Percentiles rank a stretch among this genome's conserved stretches.
Evolutionary conservation across 2,113 vertebrate species (phyloP).

Genomic region (Geothlypis trichas): DNA sequence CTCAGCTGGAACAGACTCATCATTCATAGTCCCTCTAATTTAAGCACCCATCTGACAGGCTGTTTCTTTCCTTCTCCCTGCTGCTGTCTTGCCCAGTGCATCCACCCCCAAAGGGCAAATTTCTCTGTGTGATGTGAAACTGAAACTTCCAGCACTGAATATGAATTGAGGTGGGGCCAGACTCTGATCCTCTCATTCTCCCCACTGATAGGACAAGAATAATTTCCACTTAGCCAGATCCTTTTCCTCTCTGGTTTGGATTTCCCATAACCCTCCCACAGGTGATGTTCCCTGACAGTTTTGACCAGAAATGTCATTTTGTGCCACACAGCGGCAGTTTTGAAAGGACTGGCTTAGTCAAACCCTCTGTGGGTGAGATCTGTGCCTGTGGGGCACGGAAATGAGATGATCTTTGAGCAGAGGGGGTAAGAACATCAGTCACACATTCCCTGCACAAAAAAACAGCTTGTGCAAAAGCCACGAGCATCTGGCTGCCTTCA

Average conservation of each 20-base stretch:
- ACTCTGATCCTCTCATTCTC: rapidly evolving
- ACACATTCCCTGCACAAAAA: neutral
- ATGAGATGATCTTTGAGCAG: neutral
- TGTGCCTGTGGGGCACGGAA: neutral
- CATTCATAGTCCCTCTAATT: slow-evolving; percentile 26
- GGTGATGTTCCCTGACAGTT: neutral
- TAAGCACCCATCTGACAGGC: slow-evolving; percentile 6
- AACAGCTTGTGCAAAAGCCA: neutral
- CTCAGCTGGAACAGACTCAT: neutral
- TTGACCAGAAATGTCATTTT: neutral
- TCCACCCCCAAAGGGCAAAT: neutral
- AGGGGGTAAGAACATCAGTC: neutral
- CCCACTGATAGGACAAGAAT: neutral
- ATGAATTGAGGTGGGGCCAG: neutral
- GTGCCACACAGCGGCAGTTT: neutral
- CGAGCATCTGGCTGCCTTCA: neutral
- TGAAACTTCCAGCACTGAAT: neutral
- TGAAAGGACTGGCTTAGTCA: neutral
- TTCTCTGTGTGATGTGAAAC: neutral
- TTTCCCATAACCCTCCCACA: neutral
- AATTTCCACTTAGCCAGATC: neutral
- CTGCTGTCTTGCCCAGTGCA: neutral
- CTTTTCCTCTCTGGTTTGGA: neutral
- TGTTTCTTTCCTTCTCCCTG: neutral
- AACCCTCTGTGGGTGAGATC: neutral